Conservation (phyloP, 1,140 invertebrate species). For the Diplogasteroides magnus region DNA sequence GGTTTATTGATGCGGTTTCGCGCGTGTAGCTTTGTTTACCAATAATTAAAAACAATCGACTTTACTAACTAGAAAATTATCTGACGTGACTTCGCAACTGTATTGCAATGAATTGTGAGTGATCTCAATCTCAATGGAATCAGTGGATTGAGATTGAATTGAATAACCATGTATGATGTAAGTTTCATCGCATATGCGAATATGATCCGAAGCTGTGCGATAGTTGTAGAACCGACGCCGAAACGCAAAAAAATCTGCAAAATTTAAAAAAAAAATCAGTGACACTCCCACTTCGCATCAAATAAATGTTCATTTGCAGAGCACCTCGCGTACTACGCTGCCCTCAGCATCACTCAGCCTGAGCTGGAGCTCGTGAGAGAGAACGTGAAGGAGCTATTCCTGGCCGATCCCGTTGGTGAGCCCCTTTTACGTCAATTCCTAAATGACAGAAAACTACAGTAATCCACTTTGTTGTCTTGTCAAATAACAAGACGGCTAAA, state of each 20-base stretch:
- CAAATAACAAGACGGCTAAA: too few species aligned
- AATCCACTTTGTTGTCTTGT: too few species aligned
- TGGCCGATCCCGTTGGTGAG: not conserved
- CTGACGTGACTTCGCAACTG: too few species aligned
- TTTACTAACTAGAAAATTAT: too few species aligned
- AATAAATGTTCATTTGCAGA: not conserved
- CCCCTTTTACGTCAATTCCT: too few species aligned
- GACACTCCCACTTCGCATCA: not conserved
- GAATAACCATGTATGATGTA: too few species aligned
- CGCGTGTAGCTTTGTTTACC: not conserved
- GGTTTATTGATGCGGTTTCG: too few species aligned
- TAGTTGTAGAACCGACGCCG: not conserved
- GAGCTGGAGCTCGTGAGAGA: not conserved
- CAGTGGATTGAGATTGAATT: too few species aligned
- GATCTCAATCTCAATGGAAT: not conserved
- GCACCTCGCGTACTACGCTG: not conserved
- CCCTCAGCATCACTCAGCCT: not conserved
- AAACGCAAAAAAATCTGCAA: not conserved
- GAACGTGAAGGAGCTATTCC: not conserved
- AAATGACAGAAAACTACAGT: too few species aligned
- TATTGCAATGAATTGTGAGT: too few species aligned
- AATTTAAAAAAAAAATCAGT: not conserved
- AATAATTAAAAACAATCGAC: not conserved
- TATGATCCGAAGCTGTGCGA: not conserved
- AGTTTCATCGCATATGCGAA: not conserved